phyloP scores from a whole-genome alignment of 2,888 invertebrate species.

The Yponomeuta plumbellus region DNA sequence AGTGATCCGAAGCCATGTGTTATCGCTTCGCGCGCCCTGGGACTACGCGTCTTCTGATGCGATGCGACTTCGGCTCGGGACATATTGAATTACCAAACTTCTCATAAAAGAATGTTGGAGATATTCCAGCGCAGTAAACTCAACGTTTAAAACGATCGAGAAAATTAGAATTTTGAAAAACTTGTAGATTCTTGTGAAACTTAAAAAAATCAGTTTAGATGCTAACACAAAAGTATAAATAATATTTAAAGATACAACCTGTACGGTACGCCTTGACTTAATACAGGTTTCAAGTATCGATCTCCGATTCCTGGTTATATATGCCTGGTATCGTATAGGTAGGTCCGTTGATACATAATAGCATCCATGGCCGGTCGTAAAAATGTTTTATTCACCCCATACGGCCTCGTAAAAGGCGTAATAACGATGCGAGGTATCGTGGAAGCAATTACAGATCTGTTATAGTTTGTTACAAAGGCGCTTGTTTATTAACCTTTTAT shows the following conservation, averaged over 20 bases:
- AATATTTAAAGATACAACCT: no score
- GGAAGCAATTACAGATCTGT: constrained; percentile 76
- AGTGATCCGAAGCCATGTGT: constrained; percentile 62
- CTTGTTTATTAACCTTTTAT: constrained; percentile 75
- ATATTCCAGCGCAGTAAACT: not conserved
- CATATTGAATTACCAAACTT: constrained; percentile 49
- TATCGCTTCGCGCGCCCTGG: constrained; percentile 22
- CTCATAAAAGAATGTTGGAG: constrained; percentile 37
- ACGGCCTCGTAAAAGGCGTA: constrained; percentile 76
- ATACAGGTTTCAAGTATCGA: not conserved
- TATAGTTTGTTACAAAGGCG: constrained; percentile 77
- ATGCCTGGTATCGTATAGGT: constrained; percentile 29
- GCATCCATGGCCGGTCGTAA: constrained; percentile 74
- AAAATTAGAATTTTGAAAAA: no score
- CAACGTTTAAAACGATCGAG: not conserved
- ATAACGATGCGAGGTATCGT: constrained; percentile 75
- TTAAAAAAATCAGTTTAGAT: no score
- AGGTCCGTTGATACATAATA: constrained; percentile 48
- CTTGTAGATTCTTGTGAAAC: not conserved
- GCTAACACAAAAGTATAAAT: no score
- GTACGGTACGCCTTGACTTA: not conserved
- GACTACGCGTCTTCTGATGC: constrained; percentile 21
- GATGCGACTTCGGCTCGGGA: constrained; percentile 27
- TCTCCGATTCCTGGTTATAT: constrained; percentile 3
- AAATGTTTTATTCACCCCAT: constrained; percentile 77